Base-by-base conservation (phyloP, 2,113 vertebrate species). In the Chaetura pelagica region DNA sequence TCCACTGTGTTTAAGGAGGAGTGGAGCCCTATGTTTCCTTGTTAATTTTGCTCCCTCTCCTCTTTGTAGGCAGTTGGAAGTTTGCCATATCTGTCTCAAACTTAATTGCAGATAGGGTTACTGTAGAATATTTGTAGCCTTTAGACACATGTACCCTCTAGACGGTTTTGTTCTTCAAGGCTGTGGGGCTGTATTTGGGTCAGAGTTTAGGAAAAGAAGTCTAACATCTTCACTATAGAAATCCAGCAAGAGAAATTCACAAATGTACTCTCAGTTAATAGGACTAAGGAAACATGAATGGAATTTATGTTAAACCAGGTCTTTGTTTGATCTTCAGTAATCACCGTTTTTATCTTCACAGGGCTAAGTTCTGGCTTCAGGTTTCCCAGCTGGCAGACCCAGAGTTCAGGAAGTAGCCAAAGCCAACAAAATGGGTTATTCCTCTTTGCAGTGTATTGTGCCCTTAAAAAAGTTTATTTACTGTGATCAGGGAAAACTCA, bases 281-380 rank as follows among this genome's bases (percentile, higher is more conserved):
- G 57, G 19, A 49, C 76, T 78, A 20, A 89, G 68, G 64, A 84
- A 94, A 67, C 35, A 81, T 0, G 1, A 20, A 40, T 15, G 62
- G 80, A 95, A 93, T 92, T 84, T 79, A 61, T 80, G 73, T 84
- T 84, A 74, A 93, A 78, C 6, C 15, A 68, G 68, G 29, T n/a
- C 23, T 93, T 68, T 93, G 58, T 86, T 84, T 96, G 64, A 74
- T 95, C 44, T 72, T 71, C 44, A 49, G 21, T 92, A 90, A 93
- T 88, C 48, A 68, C 34, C 51, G 26, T 69, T 93, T 96, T 84
- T 87, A 68, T 92, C 83, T 94, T 94, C 83, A 94, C 83, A 92
- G 54, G 58, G 24, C 21, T 79, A 24, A 30, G 27, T 92, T 95
- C 38, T 94, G 85, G 55, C 82, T 91, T 96, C 85, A 90, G 79